Conservation (phyloP, 2,888 invertebrate species). For the Dysmachus trigonus region DNA sequence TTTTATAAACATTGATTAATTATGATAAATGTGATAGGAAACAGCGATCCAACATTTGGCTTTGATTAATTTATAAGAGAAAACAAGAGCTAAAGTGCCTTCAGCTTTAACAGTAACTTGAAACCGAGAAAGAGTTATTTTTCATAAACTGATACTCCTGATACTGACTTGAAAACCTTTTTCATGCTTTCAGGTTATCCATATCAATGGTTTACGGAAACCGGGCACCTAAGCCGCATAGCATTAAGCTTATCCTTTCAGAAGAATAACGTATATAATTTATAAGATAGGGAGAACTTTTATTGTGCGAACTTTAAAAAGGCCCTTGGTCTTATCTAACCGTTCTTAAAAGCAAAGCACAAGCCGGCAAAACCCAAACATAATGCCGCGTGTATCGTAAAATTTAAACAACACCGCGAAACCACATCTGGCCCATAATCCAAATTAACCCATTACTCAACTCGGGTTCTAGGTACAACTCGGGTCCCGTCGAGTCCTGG, state of each 20-base stretch:
- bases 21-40: background rate
- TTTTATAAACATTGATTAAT: background rate
- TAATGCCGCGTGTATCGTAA: conserved; percentile 30
- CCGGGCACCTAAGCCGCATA: background rate
- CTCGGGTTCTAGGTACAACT: background rate
- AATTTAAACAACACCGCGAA: conserved; percentile 31
- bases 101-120: background rate
- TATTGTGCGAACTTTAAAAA: conserved; percentile 24
- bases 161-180: background rate
- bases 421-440: conserved; percentile 40
- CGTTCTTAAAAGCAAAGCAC: conserved; percentile 1
- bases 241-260: background rate
- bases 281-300: conserved; percentile 2
- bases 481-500: background rate
- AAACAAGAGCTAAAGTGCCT: background rate
- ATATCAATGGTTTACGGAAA: background rate
- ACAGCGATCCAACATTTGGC: background rate
- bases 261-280: background rate
- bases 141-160: background rate
- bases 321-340: background rate
- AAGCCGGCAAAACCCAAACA: background rate
- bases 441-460: conserved; percentile 40
- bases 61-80: background rate
- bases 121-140: background rate
- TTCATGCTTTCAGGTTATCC: background rate